Conservation (phyloP, 2,797 vertebrate species). For the Melanotaenia parkinsoni region DNA sequence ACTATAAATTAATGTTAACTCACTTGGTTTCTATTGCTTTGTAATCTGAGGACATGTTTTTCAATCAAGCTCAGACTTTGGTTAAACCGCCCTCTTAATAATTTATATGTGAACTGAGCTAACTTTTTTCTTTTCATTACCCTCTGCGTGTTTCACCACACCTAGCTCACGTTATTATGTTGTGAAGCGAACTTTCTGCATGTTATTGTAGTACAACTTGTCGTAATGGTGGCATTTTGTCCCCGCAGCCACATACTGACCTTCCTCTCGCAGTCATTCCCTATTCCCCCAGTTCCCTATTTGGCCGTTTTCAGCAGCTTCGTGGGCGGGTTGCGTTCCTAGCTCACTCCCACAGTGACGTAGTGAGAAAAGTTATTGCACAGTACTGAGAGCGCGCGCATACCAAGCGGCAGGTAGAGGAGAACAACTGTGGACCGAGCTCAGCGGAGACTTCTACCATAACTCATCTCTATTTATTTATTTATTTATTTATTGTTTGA, state of each 20-base stretch:
- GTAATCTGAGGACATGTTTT: conserved; percentile 13
- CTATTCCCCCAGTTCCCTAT: conserved; percentile 45
- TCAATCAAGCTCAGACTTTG: conserved; percentile 19
- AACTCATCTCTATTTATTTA: conserved; percentile 10
- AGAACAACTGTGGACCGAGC: conserved; percentile 3
- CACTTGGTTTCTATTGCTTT: conserved; percentile 26
- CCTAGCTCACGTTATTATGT: not conserved
- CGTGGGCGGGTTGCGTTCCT: conserved; percentile 46
- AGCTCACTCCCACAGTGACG: conserved; percentile 58
- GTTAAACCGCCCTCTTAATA: conserved; percentile 38
- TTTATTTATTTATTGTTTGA: conserved; percentile 39
- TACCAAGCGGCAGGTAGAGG: conserved; percentile 1
- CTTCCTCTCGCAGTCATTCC: conserved; percentile 8
- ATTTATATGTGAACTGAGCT: conserved; percentile 43
- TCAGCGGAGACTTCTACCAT: not conserved
- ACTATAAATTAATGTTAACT: conserved; percentile 6
- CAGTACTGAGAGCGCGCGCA: not conserved
- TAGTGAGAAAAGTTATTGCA: conserved; percentile 22
- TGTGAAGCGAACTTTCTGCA: conserved; percentile 1
- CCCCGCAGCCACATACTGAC: not conserved
- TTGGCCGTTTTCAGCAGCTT: conserved; percentile 37
- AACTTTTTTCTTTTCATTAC: not conserved
- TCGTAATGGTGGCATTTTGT: not conserved
- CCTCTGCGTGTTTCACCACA: not conserved
- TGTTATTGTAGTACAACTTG: not conserved